These are phyloP conservation scores for Thunnus albacares DNA, from an alignment of 2,797 vertebrate genomes.

Conservation along the genomic window DNA sequence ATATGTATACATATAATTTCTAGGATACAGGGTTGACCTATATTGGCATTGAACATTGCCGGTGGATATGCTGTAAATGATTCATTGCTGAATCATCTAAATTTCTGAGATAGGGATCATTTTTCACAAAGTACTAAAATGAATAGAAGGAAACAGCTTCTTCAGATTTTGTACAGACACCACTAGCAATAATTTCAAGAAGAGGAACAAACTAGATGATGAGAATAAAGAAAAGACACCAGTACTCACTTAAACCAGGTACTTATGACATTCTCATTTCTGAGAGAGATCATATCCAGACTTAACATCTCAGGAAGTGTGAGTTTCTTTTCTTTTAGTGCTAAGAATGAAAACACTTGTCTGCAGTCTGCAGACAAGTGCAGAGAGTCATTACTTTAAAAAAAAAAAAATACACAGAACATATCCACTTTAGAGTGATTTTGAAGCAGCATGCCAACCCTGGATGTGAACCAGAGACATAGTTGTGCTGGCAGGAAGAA, in stretches of 20 bases:
- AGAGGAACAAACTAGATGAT: not conserved
- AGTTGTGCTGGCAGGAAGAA: conserved; percentile 63
- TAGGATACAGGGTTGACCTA: not conserved
- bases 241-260: conserved; percentile 5
- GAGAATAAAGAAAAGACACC: not conserved
- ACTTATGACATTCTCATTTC: not conserved
- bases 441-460: conserved; percentile 58
- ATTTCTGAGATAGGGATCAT: not conserved
- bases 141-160: not conserved
- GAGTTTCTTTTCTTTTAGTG: not conserved
- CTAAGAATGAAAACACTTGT: conserved; percentile 42
- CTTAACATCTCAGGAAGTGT: not conserved
- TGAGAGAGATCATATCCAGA: not conserved
- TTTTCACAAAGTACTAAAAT: not conserved
- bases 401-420: conserved; percentile 30
- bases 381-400: conserved; percentile 51
- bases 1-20: no score
- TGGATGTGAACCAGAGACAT: conserved; percentile 67
- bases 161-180: not conserved
- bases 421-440: conserved; percentile 55
- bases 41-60: not conserved
- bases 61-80: no score
- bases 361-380: conserved; percentile 43
- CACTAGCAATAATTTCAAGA: not conserved
- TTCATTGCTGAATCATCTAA: not conserved